Percentiles rank a stretch among this genome's conserved stretches.
Evolutionary conservation across 2,888 invertebrate genomes (phyloP).

Genomic region (Drosophila pseudotalamancana): DNA sequence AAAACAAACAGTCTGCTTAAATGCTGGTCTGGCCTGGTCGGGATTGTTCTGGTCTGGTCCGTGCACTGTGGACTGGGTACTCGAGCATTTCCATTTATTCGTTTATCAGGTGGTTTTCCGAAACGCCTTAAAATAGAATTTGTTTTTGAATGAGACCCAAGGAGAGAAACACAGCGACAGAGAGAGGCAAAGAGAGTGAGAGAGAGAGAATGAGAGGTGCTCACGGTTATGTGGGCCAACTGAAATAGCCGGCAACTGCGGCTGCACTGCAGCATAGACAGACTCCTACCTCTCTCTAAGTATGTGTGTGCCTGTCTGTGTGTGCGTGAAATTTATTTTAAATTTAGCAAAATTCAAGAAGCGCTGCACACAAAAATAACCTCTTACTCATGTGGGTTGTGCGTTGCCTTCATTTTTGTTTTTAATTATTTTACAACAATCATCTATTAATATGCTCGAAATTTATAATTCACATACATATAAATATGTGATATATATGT

Average conservation of each 20-base stretch:
- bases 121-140: constrained; percentile 67
- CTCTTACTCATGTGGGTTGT: constrained; percentile 69
- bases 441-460: constrained; percentile 56
- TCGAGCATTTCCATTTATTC: constrained; percentile 45
- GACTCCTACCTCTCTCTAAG: constrained; percentile 18
- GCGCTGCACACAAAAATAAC: constrained; percentile 70
- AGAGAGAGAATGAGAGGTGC: not conserved
- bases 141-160: too few species aligned
- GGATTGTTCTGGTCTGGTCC: constrained; percentile 1
- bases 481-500: too few species aligned
- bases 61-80: constrained; percentile 11
- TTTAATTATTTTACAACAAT: constrained; percentile 75
- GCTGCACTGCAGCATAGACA: constrained; percentile 55
- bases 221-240: constrained; percentile 66
- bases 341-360: constrained; percentile 71
- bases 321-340: constrained; percentile 64
- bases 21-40: constrained; percentile 3
- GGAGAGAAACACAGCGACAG: constrained; percentile 44
- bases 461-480: constrained; percentile 19
- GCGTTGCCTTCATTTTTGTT: constrained; percentile 50
- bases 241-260: constrained; percentile 63
- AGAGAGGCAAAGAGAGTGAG: constrained; percentile 3
- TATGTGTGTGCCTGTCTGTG: constrained; percentile 14
- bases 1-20: constrained; percentile 45
- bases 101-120: constrained; percentile 78